phyloP scores from a whole-genome alignment of 2,797 vertebrate species.

The Champsocephalus esox region DNA sequence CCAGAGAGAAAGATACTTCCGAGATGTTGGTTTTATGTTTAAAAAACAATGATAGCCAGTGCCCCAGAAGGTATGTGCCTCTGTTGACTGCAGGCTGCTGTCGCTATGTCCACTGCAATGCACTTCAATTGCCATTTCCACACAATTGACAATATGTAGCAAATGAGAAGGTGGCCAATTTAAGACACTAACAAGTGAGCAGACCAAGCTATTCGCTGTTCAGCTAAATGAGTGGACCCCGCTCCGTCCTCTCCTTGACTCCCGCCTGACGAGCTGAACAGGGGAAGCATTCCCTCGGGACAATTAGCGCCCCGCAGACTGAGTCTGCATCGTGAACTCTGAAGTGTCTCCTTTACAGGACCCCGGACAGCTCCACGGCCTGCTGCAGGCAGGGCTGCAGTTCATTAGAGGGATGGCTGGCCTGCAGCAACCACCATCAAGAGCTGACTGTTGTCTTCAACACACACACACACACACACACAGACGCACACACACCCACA shows the following conservation, averaged over 20 bases:
- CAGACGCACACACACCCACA: conserved; percentile 12
- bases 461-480: conserved; percentile 11
- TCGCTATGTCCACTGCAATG: conserved; percentile 50
- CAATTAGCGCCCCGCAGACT: conserved; percentile 77
- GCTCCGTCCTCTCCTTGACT: conserved; percentile 79
- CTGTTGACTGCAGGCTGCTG: conserved; percentile 18
- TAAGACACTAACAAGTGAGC: conserved; percentile 65
- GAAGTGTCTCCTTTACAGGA: conserved; percentile 77
- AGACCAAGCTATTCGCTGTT: conserved; percentile 54
- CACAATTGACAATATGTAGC: conserved; percentile 23
- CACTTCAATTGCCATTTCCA: conserved; percentile 40
- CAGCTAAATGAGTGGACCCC: conserved; percentile 56
- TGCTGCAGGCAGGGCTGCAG: conserved; percentile 65
- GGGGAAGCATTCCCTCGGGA: conserved; percentile 72
- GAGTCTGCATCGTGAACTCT: conserved; percentile 47
- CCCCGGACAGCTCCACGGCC: conserved; percentile 69
- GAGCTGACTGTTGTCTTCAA: conserved; percentile 53
- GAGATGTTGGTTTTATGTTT: background rate
- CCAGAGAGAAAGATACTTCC: background rate
- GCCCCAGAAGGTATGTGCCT: background rate
- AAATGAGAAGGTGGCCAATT: conserved; percentile 56
- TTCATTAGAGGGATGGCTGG: conserved; percentile 82
- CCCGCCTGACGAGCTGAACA: conserved; percentile 59
- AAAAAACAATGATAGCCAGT: background rate
- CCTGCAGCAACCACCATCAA: conserved; percentile 72